These are phyloP conservation scores for Fragum whitleyi DNA, from an alignment of 2,888 invertebrate species.

Conservation along the genomic window DNA sequence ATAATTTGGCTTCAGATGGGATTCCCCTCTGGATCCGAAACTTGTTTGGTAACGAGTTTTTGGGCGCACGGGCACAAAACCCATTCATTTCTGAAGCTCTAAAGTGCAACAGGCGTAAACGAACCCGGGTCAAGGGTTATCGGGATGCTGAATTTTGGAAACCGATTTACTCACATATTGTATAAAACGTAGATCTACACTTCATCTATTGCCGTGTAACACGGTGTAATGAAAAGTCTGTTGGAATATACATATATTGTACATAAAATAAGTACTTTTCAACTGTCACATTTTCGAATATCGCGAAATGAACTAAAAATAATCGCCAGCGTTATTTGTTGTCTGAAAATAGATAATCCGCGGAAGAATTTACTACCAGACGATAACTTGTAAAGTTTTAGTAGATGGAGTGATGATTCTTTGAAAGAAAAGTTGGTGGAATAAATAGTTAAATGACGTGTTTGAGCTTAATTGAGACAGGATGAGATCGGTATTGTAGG, in stretches of 20 bases:
- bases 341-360: background rate
- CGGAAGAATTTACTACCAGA: background rate
- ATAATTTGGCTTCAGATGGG: no score
- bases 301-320: no score
- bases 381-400: slow-evolving; percentile 5
- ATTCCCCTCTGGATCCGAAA: no score
- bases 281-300: no score
- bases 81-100: no score
- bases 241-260: no score
- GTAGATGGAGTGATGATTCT: background rate
- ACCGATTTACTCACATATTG: background rate
- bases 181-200: background rate
- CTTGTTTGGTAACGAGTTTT: no score
- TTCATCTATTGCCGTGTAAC: background rate
- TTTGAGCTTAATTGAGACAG: background rate
- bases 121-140: slow-evolving; percentile 2
- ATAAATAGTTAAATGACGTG: background rate
- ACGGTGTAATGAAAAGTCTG: no score
- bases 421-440: background rate
- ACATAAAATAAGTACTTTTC: no score
- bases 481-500: background rate
- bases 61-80: no score
- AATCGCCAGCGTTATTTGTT: no score
- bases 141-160: slow-evolving; percentile 3
- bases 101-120: background rate